Base-by-base conservation (phyloP, 2,888 invertebrate genomes). In the Merodon equestris region DNA sequence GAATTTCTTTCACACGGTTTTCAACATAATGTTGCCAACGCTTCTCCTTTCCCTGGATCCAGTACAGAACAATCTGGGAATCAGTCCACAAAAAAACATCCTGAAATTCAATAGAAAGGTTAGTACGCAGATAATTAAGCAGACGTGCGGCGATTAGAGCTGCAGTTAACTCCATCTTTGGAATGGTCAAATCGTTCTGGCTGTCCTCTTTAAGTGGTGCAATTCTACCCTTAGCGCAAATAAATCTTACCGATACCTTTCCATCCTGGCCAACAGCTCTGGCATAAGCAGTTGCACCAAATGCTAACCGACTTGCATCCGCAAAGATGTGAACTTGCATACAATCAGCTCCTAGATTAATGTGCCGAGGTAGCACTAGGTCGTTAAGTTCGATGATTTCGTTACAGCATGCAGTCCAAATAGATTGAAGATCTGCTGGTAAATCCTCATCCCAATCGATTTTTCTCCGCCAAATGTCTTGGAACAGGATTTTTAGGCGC, bases 151-250 rank as follows among this genome's bases (percentile, higher is more conserved):
- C 61, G 12, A 27, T 42, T n/a, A 45, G 48, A 1, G 50, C 53
- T 1, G 18, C 36, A 1, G 64, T n/a, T n/a, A n/a, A n/a, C n/a
- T n/a, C n/a, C n/a, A n/a, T 64, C 17, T 63, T 47, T 38, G 47
- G 38, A 19, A 45, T 4, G 15, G 15, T 17, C 10, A 45, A 17
- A 14, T 64, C 54, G 45, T 64, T 19, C 7, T 27, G 27, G 7
- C 7, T 2, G 27, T 27, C 27, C 2, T 4, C 7, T 27, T 27
- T 27, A 7, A 64, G 47, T 1, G 64, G 54, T 1, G 64, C 48
- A n/a, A 66, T 19, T 56, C 48, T 48, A 5, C 56, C 56, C 42
- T 66, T 66, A 15, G 66, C 48, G 4, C 66, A 66, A 15, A 56
- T 34, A 27, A 64, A 34, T 12, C 13, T 36, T 12, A 12, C 9